A percentile compares a stretch with the other conserved stretches of the same genome.
Conservation (phyloP, 1,140 invertebrate species). For the Dendroctonus valens region DNA sequence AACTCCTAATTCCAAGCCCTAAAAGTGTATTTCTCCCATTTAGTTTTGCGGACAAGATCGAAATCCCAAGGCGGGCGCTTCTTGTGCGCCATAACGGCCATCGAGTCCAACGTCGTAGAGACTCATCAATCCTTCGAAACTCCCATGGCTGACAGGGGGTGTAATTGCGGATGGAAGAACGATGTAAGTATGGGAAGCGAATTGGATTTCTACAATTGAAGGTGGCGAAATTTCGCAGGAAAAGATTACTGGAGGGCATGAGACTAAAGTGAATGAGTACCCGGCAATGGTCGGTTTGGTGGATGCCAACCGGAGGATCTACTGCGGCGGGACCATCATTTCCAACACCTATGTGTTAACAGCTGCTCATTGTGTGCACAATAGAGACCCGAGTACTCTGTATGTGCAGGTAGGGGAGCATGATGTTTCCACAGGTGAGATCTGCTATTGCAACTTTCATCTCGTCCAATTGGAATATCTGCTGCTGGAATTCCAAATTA, state of each 20-base stretch:
- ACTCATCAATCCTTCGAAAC: not conserved
- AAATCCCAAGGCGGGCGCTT: constrained; percentile 53
- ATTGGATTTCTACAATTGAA: not conserved
- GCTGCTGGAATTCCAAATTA: too few species aligned
- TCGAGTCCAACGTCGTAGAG: constrained; percentile 31
- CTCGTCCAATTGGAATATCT: too few species aligned
- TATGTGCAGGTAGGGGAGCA: constrained; percentile 56
- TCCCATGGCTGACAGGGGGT: constrained; percentile 21
- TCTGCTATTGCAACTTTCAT: too few species aligned
- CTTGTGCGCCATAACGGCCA: constrained; percentile 51
- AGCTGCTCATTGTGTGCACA: constrained; percentile 65
- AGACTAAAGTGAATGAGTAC: constrained; percentile 63
- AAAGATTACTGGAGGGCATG: constrained; percentile 61
- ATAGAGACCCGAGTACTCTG: constrained; percentile 33
- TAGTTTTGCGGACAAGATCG: constrained; percentile 6
- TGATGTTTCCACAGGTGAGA: constrained; percentile 36
- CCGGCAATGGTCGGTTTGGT: constrained; percentile 64
- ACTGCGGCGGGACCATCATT: constrained; percentile 68
- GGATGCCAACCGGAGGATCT: constrained; percentile 48
- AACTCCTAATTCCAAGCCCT: too few species aligned
- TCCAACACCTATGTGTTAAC: constrained; percentile 61
- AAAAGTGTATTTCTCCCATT: not conserved
- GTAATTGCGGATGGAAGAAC: constrained; percentile 55
- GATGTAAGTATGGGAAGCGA: constrained; percentile 16
- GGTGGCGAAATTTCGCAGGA: constrained; percentile 18